phyloP scores from a whole-genome alignment of 1,140 invertebrate species.

The Paralvinella palmiformis region DNA sequence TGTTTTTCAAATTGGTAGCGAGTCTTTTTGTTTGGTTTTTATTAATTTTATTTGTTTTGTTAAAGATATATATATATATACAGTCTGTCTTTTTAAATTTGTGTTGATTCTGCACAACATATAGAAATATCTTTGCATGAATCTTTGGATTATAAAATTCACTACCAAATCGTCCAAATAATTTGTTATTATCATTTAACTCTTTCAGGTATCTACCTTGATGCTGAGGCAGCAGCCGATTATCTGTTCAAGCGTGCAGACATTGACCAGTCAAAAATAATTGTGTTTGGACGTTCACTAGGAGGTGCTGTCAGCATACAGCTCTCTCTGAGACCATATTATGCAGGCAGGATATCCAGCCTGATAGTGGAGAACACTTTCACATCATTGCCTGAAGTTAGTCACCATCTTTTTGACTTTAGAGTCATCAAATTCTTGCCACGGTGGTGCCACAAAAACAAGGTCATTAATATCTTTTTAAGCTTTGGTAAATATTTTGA shows the following conservation, averaged over 20 bases:
- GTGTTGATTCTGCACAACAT: no score
- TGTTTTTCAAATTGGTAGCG: no score
- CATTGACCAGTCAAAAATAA: slow-evolving; percentile 75
- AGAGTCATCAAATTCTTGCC: slow-evolving; percentile 32
- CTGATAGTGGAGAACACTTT: slow-evolving; percentile 92
- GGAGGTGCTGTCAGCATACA: slow-evolving; percentile 83
- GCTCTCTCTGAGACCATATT: slow-evolving; percentile 63
- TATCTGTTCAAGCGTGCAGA: slow-evolving; percentile 73
- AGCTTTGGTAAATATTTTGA: no score
- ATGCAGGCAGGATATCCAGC: slow-evolving; percentile 64
- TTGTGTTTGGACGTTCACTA: slow-evolving; percentile 88
- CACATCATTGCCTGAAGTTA: slow-evolving; percentile 89
- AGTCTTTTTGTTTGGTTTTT: no score
- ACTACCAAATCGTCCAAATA: background rate
- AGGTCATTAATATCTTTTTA: slow-evolving; percentile 31
- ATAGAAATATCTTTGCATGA: no score
- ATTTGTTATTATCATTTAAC: background rate
- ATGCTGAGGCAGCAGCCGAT: slow-evolving; percentile 80
- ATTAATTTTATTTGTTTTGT: no score
- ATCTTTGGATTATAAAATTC: no score
- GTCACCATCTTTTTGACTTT: slow-evolving; percentile 29
- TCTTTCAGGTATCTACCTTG: slow-evolving; percentile 65
- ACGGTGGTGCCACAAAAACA: slow-evolving; percentile 36
- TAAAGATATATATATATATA: no score
- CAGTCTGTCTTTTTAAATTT: no score